Conservation (phyloP, 2,888 invertebrate genomes). For the Cheilosia variabilis region DNA sequence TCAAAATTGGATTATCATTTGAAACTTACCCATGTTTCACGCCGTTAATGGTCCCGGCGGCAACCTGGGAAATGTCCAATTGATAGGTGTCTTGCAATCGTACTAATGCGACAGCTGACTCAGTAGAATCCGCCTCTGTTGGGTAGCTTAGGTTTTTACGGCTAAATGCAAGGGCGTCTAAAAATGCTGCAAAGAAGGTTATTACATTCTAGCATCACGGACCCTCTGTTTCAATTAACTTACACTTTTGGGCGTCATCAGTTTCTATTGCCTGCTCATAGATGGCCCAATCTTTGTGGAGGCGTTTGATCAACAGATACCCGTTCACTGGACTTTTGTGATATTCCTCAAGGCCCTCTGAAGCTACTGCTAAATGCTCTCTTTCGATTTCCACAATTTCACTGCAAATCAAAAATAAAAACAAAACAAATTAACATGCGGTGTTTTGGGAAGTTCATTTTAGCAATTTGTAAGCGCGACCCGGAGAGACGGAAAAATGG, state of each 20-base stretch:
- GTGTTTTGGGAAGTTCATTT: too few relatives aligned
- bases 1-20: too few relatives aligned
- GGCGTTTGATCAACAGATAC: slow-evolving; percentile 95
- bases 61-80: slow-evolving; percentile 92
- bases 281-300: slow-evolving; percentile 95
- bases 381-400: slow-evolving; percentile 87
- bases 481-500: too few relatives aligned
- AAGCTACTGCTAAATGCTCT: slow-evolving; percentile 89
- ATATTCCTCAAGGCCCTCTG: slow-evolving; percentile 90
- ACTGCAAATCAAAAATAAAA: slow-evolving; percentile 72
- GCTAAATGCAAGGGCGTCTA: slow-evolving; percentile 89
- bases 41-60: slow-evolving; percentile 93
- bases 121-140: slow-evolving; percentile 94
- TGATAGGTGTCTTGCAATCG: slow-evolving; percentile 97
- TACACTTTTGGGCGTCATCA: slow-evolving; percentile 85
- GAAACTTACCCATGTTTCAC: slow-evolving; percentile 88
- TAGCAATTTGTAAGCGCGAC: too few relatives aligned
- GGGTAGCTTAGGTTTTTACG: slow-evolving; percentile 92
- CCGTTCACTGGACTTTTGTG: slow-evolving; percentile 97
- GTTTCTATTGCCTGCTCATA: slow-evolving; percentile 89
- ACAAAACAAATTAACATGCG: too few relatives aligned
- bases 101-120: slow-evolving; percentile 96
- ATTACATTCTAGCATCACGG: too few relatives aligned
- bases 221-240: too few relatives aligned
- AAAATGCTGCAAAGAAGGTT: slow-evolving; percentile 85